Evolutionary conservation across 2,888 invertebrate genomes (phyloP).

Genomic region (Theristus sp.): DNA sequence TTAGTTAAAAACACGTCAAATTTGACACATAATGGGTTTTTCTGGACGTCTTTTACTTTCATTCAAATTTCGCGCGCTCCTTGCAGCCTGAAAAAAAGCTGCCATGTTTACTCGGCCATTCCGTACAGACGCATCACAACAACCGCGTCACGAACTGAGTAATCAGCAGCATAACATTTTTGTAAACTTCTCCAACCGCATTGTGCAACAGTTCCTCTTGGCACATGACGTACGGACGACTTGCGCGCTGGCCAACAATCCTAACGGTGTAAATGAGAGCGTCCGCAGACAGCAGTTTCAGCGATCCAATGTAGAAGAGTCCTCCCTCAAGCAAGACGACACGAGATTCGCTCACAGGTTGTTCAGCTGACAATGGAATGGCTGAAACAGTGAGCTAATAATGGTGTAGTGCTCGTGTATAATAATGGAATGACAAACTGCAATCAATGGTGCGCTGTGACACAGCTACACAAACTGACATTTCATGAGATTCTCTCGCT

Average conservation of each 20-base stretch:
- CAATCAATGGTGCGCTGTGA: no score
- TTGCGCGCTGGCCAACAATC: slow-evolving; percentile 3
- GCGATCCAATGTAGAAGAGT: neutral
- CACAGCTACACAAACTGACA: no score
- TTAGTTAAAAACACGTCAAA: no score
- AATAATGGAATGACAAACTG: no score
- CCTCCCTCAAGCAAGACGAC: slow-evolving; percentile 1
- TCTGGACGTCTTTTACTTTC: no score
- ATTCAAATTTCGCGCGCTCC: no score
- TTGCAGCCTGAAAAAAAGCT: no score
- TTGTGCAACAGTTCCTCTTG: neutral
- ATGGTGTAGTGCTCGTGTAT: no score
- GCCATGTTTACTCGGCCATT: neutral
- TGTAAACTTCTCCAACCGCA: neutral
- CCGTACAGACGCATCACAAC: neutral
- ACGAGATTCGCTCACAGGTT: neutral
- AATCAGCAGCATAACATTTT: neutral
- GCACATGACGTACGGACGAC: slow-evolving; percentile 1
- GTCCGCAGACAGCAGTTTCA: neutral
- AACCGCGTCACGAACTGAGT: neutral
- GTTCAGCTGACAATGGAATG: neutral
- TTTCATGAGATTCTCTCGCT: no score
- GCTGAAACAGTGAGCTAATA: neutral
- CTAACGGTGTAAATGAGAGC: neutral
- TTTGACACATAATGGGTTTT: no score